Evolutionary conservation across 2,797 vertebrate genomes (phyloP).

Genomic region (Anomalospiza imberbis): DNA sequence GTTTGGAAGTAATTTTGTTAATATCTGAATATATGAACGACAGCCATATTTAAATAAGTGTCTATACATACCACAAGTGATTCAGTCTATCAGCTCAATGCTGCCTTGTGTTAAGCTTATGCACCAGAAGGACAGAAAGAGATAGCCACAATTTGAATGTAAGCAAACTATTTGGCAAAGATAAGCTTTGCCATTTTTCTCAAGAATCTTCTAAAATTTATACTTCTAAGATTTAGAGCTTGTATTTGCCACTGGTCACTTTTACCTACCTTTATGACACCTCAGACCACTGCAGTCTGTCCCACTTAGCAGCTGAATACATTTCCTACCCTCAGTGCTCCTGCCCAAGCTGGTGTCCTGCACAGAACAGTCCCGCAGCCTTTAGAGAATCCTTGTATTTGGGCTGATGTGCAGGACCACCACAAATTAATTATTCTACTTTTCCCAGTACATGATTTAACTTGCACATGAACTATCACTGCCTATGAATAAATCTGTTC

Average conservation of each 20-base stretch:
- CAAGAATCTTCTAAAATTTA: not conserved
- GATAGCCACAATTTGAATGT: not conserved
- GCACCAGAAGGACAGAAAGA: not conserved
- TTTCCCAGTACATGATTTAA: not conserved
- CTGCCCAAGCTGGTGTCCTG: not conserved
- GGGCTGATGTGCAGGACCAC: not conserved
- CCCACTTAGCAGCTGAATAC: not conserved
- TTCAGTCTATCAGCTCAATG: not conserved
- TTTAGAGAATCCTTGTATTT: not conserved
- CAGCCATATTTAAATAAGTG: not conserved
- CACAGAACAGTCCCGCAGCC: not conserved
- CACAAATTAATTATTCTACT: not conserved
- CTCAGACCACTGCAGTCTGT: not conserved
- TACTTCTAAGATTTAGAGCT: not conserved
- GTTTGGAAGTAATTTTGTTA: not conserved
- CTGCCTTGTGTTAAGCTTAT: not conserved
- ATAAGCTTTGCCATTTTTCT: not conserved
- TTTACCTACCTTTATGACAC: not conserved
- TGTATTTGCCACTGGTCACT: not conserved
- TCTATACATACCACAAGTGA: not conserved
- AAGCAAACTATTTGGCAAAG: not conserved
- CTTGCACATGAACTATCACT: not conserved
- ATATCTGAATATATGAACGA: not conserved
- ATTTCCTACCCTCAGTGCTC: not conserved
- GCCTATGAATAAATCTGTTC: not conserved